Percentiles rank a stretch among this genome's conserved stretches.
Conservation (phyloP, 1,140 invertebrate species). For the Cephus cinctus region DNA sequence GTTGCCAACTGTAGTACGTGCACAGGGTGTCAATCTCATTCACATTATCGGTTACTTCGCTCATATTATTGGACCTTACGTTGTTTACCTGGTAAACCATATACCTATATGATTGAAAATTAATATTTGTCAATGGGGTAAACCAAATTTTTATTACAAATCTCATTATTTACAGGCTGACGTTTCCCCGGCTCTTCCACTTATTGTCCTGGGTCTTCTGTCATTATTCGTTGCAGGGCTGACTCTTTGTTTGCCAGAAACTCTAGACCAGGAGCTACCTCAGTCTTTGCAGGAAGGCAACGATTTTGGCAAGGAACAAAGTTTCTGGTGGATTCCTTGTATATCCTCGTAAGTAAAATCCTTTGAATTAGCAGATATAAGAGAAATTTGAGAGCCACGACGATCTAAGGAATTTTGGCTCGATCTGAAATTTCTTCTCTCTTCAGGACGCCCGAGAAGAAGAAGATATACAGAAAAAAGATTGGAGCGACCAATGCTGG, state of each 20-base stretch:
- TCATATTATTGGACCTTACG: conserved; percentile 68
- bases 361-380: not conserved
- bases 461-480: conserved; percentile 41
- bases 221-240: conserved; percentile 72
- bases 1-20: conserved; percentile 63
- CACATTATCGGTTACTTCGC: conserved; percentile 64
- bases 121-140: not conserved
- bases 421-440: not conserved
- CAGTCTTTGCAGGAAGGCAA: conserved; percentile 82
- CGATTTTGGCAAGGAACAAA: conserved; percentile 76
- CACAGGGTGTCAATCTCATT: conserved; percentile 62
- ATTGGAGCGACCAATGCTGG: conserved; percentile 44
- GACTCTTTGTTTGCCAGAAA: conserved; percentile 78
- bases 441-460: conserved; percentile 39
- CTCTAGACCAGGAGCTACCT: conserved; percentile 77
- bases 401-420: not conserved
- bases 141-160: not conserved
- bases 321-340: conserved; percentile 78
- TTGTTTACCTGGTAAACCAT: conserved; percentile 67
- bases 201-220: conserved; percentile 70
- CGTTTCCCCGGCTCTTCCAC: conserved; percentile 65
- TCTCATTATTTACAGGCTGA: conserved; percentile 54
- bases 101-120: not conserved
- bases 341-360: conserved; percentile 62
- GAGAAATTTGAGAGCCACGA: not conserved